Evolutionary conservation across 35 echinoderm and acorn worm species (phyloP).

Genomic region (Patiria miniata): DNA sequence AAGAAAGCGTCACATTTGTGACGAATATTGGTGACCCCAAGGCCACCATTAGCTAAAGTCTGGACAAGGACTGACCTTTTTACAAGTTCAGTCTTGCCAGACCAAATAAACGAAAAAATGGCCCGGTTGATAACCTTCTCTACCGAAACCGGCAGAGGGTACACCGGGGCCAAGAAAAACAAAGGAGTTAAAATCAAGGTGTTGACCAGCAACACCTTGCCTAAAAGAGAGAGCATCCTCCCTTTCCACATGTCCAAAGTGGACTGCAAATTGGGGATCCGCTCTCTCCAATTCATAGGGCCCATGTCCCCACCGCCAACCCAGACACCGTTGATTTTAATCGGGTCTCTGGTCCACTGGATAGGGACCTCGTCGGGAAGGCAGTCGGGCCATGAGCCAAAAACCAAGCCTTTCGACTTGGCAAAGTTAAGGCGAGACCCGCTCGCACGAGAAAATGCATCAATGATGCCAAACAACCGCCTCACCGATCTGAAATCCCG

Average conservation of each 20-base stretch:
- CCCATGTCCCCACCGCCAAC: background rate
- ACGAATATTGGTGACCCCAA: background rate
- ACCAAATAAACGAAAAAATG: conserved; percentile 1
- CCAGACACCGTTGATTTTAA: background rate
- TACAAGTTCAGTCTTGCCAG: background rate
- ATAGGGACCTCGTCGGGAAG: background rate
- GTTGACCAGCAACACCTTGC: no score
- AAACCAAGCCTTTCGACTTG: background rate
- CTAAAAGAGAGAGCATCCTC: background rate
- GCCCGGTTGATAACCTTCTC: background rate
- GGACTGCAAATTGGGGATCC: background rate
- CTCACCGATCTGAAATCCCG: background rate
- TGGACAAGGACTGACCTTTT: background rate
- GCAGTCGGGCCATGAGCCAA: background rate
- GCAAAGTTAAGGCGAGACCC: no score
- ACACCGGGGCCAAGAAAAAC: background rate
- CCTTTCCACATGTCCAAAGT: background rate
- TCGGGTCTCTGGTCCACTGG: background rate
- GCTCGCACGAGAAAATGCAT: background rate
- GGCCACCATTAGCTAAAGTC: background rate
- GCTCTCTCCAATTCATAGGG: background rate
- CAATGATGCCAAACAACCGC: background rate
- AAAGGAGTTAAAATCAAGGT: background rate
- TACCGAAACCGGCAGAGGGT: background rate
- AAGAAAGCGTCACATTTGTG: no score